Evolutionary conservation across 92 coral and sea anemone genomes (phyloP).

Genomic region (Nematostella vectensis): DNA sequence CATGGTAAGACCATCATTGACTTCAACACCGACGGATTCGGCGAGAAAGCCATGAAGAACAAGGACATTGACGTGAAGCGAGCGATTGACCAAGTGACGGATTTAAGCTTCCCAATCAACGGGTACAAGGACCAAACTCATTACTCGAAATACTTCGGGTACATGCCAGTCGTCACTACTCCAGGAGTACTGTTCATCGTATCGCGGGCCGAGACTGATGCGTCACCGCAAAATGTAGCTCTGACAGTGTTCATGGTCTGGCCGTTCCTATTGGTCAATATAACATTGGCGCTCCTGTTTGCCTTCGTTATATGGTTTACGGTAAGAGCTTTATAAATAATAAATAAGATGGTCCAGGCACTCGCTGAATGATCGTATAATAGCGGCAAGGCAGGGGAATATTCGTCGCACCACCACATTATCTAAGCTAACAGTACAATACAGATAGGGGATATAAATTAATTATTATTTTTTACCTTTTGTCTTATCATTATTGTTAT

Average conservation of each 20-base stretch:
- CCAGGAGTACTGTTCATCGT: slow-evolving; percentile 72
- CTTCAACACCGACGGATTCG: slow-evolving; percentile 45
- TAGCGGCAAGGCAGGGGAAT: no score
- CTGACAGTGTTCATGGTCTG: slow-evolving; percentile 36
- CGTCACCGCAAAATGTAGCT: slow-evolving; percentile 36
- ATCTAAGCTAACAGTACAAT: no score
- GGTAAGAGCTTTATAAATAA: slow-evolving; percentile 59
- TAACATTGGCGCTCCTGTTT: slow-evolving; percentile 44
- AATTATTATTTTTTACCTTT: no score
- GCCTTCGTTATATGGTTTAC: slow-evolving; percentile 64
- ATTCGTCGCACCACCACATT: no score
- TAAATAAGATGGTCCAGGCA: no score
- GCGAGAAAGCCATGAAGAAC: slow-evolving; percentile 32
- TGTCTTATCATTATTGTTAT: no score
- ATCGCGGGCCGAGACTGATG: slow-evolving; percentile 24
- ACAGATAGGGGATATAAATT: no score
- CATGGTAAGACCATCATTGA: slow-evolving; percentile 50
- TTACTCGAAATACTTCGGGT: slow-evolving; percentile 37
- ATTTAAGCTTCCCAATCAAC: slow-evolving; percentile 59
- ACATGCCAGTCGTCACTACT: slow-evolving; percentile 45
- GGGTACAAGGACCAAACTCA: slow-evolving; percentile 59
- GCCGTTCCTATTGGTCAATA: slow-evolving; percentile 46
- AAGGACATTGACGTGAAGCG: slow-evolving; percentile 40
- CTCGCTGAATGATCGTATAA: no score
- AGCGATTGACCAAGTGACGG: slow-evolving; percentile 33